Base-by-base conservation (phyloP, 2,888 invertebrate genomes). In the Chalcosyrphus nemorum region DNA sequence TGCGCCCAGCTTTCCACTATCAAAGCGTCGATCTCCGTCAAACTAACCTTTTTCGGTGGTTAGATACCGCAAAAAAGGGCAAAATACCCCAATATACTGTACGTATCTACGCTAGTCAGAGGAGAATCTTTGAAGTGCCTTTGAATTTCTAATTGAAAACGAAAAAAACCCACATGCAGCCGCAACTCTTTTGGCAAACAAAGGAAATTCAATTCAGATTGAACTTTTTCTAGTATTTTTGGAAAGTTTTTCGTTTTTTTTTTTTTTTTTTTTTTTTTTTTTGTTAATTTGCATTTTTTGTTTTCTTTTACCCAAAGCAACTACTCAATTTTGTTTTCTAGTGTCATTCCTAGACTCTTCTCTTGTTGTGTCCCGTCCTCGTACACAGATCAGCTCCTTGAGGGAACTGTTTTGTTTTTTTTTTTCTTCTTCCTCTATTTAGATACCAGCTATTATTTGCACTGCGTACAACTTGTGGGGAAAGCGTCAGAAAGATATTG, bases 271-370 rank as follows among this genome's bases (percentile, higher is more conserved):
- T 6, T 65, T 43, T 32, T 7, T 32, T 29, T 7, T 29, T 41
- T 29, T 17, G 35, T 19, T 13, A 38, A 77, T 77, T 77, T 77
- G 63, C 63, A 81, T 65, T 61, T 63, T 24, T 5, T 38, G 15
- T 24, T 35, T 5, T 27, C 17, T 27, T 52, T 29, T 19, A 59
- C 35, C 52, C 19, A 61, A 15, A 21, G 24, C 27, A 72, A 72
- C 47, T 59, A 59, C 59, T 70, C 74, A 82, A 82, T 82, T 82
- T 77, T 72, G 54, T 71, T 77, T 72, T 66, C n/a, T 61, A 82
- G 61, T 74, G 82, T 68, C 82, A 72, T 50, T 74, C 38, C 27
- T 27, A 61, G 50, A 72, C 27, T 32, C 65, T 29, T 45, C 43
- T 32, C 21, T 15, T 35, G 15, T 24, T 24, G 32, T 65, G 15